These are phyloP conservation scores for Sebastes taczanowskii DNA, from an alignment of 2,797 vertebrate species.

Conservation along the genomic window DNA sequence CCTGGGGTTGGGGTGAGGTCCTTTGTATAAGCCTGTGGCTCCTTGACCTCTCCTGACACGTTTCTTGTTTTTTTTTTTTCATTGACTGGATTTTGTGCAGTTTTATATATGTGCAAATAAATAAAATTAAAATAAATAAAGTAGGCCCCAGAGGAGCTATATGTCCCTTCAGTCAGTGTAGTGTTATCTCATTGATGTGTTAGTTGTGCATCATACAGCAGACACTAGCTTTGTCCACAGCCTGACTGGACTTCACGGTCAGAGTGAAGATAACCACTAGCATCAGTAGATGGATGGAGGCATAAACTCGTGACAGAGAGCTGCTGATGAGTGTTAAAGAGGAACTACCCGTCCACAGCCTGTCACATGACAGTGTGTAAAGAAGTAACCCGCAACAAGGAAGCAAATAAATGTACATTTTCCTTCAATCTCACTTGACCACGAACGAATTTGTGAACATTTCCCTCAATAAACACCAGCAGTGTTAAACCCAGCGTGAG, in stretches of 20 bases:
- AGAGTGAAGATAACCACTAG: background rate
- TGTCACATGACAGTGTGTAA: constrained; percentile 59
- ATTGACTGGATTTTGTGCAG: too few relatives aligned
- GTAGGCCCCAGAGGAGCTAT: background rate
- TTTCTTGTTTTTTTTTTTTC: too few relatives aligned
- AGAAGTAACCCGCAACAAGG: background rate
- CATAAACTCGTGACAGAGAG: constrained; percentile 61
- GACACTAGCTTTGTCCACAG: background rate
- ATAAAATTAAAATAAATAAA: too few relatives aligned
- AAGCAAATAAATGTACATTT: background rate
- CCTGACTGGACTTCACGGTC: background rate
- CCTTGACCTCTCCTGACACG: too few relatives aligned
- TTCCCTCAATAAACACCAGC: background rate
- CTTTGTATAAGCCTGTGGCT: too few relatives aligned
- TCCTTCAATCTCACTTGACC: background rate
- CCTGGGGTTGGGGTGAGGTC: too few relatives aligned
- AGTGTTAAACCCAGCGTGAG: too few relatives aligned
- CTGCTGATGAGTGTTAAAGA: constrained; percentile 24
- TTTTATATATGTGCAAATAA: too few relatives aligned
- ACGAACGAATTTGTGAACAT: background rate
- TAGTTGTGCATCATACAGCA: background rate
- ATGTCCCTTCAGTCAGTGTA: background rate
- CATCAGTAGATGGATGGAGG: background rate
- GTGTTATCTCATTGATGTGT: background rate
- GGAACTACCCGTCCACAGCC: constrained; percentile 38